Conservation (phyloP, 1,140 invertebrate species). For the Telenomus remus region DNA sequence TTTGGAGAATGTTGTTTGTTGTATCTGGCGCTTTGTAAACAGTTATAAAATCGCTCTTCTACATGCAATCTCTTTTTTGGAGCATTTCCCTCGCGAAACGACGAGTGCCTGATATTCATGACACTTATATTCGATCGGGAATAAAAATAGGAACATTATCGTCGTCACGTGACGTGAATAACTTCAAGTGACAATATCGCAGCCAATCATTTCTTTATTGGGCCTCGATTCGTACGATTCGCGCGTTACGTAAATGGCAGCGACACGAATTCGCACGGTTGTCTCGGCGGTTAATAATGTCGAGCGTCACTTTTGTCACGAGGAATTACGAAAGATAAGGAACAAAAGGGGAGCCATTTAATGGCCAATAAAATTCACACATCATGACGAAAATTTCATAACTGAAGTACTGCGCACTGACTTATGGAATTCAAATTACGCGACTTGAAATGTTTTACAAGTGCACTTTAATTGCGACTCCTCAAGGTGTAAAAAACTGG, state of each 20-base stretch:
- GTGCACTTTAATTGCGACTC: too few species aligned
- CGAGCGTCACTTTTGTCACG: not conserved
- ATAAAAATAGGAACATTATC: conserved; percentile 32
- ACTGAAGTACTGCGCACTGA: too few species aligned
- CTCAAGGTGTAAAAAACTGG: too few species aligned
- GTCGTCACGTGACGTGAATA: conserved; percentile 30
- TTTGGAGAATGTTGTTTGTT: not conserved
- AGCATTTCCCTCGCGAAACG: conserved; percentile 3
- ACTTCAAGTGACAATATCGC: conserved; percentile 18
- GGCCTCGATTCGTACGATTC: conserved; percentile 2
- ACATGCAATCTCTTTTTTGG: not conserved
- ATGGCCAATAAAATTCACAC: not conserved
- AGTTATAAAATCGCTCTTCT: not conserved
- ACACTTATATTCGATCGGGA: conserved; percentile 15
- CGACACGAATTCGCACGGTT: not conserved
- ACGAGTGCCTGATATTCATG: conserved; percentile 12
- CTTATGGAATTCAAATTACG: too few species aligned
- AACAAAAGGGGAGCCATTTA: not conserved
- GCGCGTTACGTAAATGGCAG: not conserved
- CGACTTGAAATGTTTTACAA: too few species aligned
- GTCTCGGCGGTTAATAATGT: not conserved
- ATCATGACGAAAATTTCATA: too few species aligned
- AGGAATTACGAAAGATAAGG: too few species aligned
- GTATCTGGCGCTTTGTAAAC: conserved; percentile 3
- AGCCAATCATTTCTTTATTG: conserved; percentile 9